Base-by-base conservation (phyloP, 1,140 invertebrate genomes). In the Drosophila serrata region DNA sequence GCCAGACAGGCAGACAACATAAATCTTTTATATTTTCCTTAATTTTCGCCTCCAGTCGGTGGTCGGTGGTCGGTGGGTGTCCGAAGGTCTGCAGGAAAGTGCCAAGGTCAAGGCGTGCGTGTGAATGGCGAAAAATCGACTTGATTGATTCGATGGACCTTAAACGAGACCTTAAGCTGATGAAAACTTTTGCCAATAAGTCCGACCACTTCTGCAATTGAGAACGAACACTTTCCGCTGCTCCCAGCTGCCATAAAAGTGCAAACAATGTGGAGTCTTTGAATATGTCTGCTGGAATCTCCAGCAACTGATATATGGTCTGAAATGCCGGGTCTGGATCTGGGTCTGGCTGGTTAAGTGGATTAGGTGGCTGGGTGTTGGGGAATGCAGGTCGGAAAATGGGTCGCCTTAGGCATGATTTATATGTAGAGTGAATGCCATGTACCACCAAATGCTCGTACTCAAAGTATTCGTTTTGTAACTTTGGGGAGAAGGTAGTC, bases 61-160 rank as follows among this genome's bases (percentile, higher is more conserved):
- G 6, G 15, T 40, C 37, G 33, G 7, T 42, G 7, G 49, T 27
- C 17, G 6, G 42, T 48, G 45, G 40, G 17, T 70, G 43, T 57
- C 40, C 31, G 33, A 58, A 72, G 56, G 51, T 53, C 49, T 24
- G 31, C 33, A n/a, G 33, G 33, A 55, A 37, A 55, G 75, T 51
- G 63, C 76, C 85, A 88, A 88, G 84, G 84, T 88, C 84, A 84
- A 80, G 77, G 61, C 65, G 74, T 81, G 84, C 85, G 81, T 84
- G 85, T 68, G 72, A 90, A 90, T 84, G 70, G 74, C 58, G 46
- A 37, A 33, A 43, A 75, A 49, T 53, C 55, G 43, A 37, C 67
- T 70, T 86, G 84, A 90, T 69, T 69, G 76, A 84, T 69, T 75
- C 51, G 39, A 49, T 75, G 39, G n/a, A n/a, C n/a, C n/a, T n/a